These are phyloP conservation scores for Rhegmatorhina hoffmannsi DNA, from an alignment of 2,113 vertebrate genomes.

Conservation along the genomic window DNA sequence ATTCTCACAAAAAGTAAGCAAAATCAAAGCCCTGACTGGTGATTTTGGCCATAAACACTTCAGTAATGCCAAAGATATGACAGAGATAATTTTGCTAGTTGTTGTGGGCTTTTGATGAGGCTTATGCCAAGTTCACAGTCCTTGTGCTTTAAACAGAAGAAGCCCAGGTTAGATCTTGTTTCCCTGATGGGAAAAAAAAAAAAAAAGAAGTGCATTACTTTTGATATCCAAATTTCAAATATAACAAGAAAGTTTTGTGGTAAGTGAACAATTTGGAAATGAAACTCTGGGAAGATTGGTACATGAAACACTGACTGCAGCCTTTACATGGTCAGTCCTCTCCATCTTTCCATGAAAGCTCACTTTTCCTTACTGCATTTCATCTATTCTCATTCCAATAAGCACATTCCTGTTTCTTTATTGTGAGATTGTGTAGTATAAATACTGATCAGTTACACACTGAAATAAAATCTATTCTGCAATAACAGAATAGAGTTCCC, in stretches of 20 bases:
- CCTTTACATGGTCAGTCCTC: neutral
- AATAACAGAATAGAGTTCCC: neutral
- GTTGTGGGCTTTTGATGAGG: neutral
- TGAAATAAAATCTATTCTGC: constrained; percentile 34
- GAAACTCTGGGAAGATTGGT: neutral
- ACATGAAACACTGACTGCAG: neutral
- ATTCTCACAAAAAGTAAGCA: neutral
- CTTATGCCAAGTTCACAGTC: neutral
- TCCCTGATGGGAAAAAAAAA: neutral
- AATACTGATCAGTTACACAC: neutral
- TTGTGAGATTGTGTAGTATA: neutral
- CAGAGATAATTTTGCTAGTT: neutral
- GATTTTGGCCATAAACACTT: neutral
- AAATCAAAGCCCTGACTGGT: neutral
- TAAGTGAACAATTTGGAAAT: neutral
- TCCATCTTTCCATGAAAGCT: neutral
- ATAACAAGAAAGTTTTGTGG: neutral
- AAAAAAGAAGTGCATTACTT: neutral
- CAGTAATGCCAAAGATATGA: neutral
- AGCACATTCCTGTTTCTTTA: constrained; percentile 2
- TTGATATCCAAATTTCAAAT: neutral
- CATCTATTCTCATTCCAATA: neutral
- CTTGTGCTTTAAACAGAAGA: neutral
- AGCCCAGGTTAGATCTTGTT: neutral
- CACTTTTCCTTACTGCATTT: neutral